Conservation (phyloP, 1,140 invertebrate genomes). For the Drosophila burlai region DNA sequence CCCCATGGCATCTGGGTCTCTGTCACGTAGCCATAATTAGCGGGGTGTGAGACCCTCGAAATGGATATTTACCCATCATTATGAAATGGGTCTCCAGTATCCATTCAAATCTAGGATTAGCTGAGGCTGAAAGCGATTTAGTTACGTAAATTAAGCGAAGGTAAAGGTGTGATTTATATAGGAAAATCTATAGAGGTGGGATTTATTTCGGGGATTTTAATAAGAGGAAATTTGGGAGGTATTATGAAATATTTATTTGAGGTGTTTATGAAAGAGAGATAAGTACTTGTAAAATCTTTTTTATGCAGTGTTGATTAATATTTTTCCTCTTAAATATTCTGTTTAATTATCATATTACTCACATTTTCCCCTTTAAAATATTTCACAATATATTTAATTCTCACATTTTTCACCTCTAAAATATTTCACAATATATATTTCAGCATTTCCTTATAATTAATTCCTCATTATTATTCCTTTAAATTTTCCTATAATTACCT, state of each 20-base stretch:
- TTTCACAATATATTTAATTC: neutral
- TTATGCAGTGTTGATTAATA: too few species aligned
- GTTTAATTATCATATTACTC: neutral
- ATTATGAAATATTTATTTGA: neutral
- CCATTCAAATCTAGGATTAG: conserved; percentile 17
- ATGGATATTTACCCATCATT: conserved; percentile 43
- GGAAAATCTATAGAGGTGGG: neutral
- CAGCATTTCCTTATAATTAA: neutral
- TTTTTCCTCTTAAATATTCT: neutral
- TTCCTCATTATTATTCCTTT: neutral
- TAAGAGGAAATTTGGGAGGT: neutral
- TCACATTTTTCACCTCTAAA: neutral
- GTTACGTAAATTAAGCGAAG: neutral
- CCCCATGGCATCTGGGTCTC: conserved; percentile 1
- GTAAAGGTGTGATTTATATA: conserved; percentile 1
- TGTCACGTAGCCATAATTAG: conserved; percentile 67
- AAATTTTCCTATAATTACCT: neutral
- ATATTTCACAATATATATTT: neutral
- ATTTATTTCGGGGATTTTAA: neutral
- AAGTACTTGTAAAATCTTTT: too few species aligned
- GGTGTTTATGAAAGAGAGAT: neutral
- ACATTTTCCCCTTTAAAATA: neutral
- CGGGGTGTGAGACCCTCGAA: conserved; percentile 20
- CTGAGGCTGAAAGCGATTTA: neutral
- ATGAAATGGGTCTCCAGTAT: conserved; percentile 19